Evolutionary conservation across 2,888 invertebrate species (phyloP), one percentile per base, ranked within the genome.

Genomic region (Euclidia mi): DNA sequence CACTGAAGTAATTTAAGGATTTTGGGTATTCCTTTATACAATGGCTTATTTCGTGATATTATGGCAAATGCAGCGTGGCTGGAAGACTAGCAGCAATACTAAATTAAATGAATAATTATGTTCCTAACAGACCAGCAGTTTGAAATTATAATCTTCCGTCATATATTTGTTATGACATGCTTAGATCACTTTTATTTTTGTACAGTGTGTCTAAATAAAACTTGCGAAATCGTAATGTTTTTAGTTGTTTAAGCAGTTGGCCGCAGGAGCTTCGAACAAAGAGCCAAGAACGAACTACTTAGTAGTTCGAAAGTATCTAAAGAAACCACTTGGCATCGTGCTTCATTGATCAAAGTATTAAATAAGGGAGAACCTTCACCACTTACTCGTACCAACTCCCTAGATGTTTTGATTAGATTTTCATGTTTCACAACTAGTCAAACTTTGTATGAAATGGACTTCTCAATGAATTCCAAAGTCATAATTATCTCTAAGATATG

Each of bases 361-460:
- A 75, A 81, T 68, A 64, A 53, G 60, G n/a, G 63, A 66, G 71
- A 67, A 59, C 53, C 55, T 61, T 63, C 53, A 53, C 67, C 76
- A 71, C 74, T 82, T 71, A n/a, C n/a, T n/a, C n/a, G n/a, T n/a
- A 68, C 47, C 47, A 75, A 71, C 69, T 76, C 52, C 42, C 55
- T 62, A 76, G 76, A 74, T 82, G 78, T 79, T 81, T 79, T 86
- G 83, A 85, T 87, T 84, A 84, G 81, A 84, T 83, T 84, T 85
- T 78, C 77, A 76, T 80, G 78, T 71, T 78, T 64, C 60, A 41
- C 52, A 69, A 76, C 58, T 73, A 69, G 56, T 62, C 59, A 58
- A 71, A 76, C n/a, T n/a, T n/a, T 0, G 52, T 52, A 56, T 64
- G 60, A 57, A 72, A 74, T 71, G 43, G 57, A 71, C 71, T 75